Evolutionary conservation across 2,113 vertebrate species (phyloP), one percentile per base, ranked within the genome.

Genomic region (Origma solitaria): DNA sequence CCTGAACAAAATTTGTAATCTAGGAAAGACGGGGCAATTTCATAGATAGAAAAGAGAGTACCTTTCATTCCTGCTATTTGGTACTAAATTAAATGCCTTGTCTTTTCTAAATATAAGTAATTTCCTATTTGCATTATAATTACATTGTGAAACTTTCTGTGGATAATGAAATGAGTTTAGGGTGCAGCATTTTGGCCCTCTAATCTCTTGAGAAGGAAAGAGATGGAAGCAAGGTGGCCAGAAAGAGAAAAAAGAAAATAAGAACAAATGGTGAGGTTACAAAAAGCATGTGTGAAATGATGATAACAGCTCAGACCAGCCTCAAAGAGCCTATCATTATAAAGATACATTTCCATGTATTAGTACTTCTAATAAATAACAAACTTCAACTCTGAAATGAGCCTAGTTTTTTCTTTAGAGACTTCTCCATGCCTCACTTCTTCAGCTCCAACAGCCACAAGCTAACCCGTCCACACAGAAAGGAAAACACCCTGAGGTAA

Each of bases 41-140:
- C 76, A 78, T 0, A 90, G 87, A 73, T 1, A 65, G 47, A 58
- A 85, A 88, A 85, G 3, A 54, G 64, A 90, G 33, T 16, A 28
- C 71, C 78, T 92, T 93, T 86, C 75, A 61, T 65, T 79, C 51
- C 75, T 88, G 62, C 22, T 86, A 51, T 66, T 78, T 65, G 35
- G 7, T 69, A 68, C 28, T 73, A 90, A 89, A 87, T 91, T 61
- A 94, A 94, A 91, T 38, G 35, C 37, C 68, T 78, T 71, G 61
- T 47, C 86, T 82, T 78, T 90, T 61, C 70, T 30, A 80, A 87
- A 86, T 68, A 71, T 15, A 90, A 88, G 58, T 72, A 2, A 79
- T 35, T 88, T 83, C 30, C 21, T 80, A 88, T 83, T 95, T 96
- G 82, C 79, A 92, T 93, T 69, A 50, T 70, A 96, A 93, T 94